Evolutionary conservation across 2,113 vertebrate genomes (phyloP), one percentile per base, ranked within the genome.

Genomic region (Tor tambroides): DNA sequence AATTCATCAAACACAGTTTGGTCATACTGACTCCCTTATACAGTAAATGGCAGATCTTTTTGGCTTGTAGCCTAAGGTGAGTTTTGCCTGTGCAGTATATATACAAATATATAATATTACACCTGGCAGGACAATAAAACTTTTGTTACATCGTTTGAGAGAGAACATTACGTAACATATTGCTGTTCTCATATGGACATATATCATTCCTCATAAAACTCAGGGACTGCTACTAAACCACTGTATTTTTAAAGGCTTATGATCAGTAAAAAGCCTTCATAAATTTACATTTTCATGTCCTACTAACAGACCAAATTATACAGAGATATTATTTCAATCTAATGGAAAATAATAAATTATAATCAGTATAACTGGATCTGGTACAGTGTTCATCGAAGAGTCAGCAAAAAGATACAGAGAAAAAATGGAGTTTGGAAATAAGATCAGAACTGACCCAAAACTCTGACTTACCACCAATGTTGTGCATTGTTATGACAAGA

Each of bases 401-500:
- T 72, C 9, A 21, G 23, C n/a, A n/a, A 46, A 76, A 75, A 46
- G 43, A 41, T 76, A 49, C 41, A 4, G 35, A n/a, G 11, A 49
- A 28, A 15, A 46, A 77, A 28, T 0, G 15, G 1, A 54, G 17
- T 19, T 75, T 75, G 41, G 4, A 78, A 78, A 78, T 21, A 2
- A 78, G 46, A 61, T 38, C 32, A 56, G 54, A 26, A 49, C 14
- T 41, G n/a, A 46, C 5, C 43, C 75, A 77, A 72, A 72, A 41
- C 32, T 59, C 8, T 11, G 43, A 61, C 93, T 95, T 78, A 97
- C 96, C 96, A 91, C 96, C 96, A 49, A 97, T 94, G 92, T 97
- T 97, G 88, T 97, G 96, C 15, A 97, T 88, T 4, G 95, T 97
- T 90, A 97, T 97, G 80, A 95, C 85, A 3, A 94, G 49, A 1